phyloP scores from a whole-genome alignment of 2,888 invertebrate genomes.

The Andrena marginata region DNA sequence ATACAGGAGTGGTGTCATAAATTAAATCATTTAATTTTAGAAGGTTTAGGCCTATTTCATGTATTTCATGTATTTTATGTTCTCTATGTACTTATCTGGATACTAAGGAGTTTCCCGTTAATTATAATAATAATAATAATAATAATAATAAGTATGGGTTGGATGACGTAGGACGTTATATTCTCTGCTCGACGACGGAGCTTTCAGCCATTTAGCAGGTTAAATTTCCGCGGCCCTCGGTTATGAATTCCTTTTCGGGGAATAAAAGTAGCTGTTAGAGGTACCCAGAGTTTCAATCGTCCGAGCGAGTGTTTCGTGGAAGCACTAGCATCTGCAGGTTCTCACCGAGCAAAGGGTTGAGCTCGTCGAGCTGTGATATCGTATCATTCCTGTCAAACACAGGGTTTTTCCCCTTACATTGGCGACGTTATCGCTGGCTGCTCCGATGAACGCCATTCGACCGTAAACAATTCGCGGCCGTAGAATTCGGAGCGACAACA shows the following conservation, averaged over 20 bases:
- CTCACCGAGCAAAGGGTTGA: background rate
- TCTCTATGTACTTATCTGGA: too few relatives aligned
- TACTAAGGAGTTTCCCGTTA: too few relatives aligned
- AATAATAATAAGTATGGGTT: too few relatives aligned
- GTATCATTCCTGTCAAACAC: slow-evolving; percentile 38
- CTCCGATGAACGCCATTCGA: slow-evolving; percentile 3
- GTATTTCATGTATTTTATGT: too few relatives aligned
- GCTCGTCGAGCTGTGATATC: slow-evolving; percentile 36
- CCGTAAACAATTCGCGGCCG: background rate
- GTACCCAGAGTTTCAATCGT: background rate
- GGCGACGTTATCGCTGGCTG: slow-evolving; percentile 5
- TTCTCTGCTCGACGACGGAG: background rate
- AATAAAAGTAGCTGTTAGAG: slow-evolving; percentile 1
- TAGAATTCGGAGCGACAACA: background rate
- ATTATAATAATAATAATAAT: too few relatives aligned
- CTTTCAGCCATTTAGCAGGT: background rate
- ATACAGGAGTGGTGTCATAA: background rate
- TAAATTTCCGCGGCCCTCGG: background rate
- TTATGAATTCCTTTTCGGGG: background rate
- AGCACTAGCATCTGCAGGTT: slow-evolving; percentile 11
- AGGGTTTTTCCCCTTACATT: background rate
- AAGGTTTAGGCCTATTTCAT: too few relatives aligned
- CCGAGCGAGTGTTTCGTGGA: background rate
- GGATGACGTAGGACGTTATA: background rate
- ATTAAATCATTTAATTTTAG: too few relatives aligned